Base-by-base conservation (phyloP, 2,113 vertebrate species). In the Etheostoma cragini region DNA sequence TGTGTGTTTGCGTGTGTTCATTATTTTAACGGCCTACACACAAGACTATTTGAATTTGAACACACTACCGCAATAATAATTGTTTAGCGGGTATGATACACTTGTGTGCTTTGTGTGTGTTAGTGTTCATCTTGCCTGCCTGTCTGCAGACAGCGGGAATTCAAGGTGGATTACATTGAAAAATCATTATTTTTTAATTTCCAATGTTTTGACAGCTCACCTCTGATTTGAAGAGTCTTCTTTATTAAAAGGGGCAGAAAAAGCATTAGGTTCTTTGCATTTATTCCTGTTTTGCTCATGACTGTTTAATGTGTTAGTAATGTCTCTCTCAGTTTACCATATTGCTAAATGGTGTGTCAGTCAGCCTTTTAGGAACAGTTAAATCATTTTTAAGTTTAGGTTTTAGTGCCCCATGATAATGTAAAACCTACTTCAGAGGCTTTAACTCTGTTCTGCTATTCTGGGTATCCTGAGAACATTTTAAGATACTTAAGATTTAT, bases 101-200 rank as follows among this genome's bases (percentile, higher is more conserved):
- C 38, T 10, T 42, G 38, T 42, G 38, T 42, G 38, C 38, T 42
- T 10, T 68, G 24, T 61, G 14, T 49, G 60, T 74, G 38, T 69
- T n/a, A n/a, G 57, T 75, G 70, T 63, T 10, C 21, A 33, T 72
- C 12, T 38, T 68, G 53, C 52, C 30, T 33, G 63, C 24, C 11
- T 38, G 49, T 71, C 24, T 73, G 66, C 4, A 3, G 24, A 30
- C 68, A n/a, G 49, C 19, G 10, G 42, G n/a, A 8, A 24, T 24
- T 70, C 11, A 13, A 17, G 11, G 3, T 62, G 22, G 56, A 53
- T 63, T 33, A 53, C n/a, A 45, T 4, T 2, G 24, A 45, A 46
- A 11, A 6, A 6, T 76, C 7, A 26, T 26, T 1, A 12, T 33
- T 24, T 57, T 35, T 15, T n/a, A 24, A 60, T 17, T 60, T 49